Evolutionary conservation across 2,113 vertebrate genomes (phyloP).

Genomic region (Sisor rabdophorus): DNA sequence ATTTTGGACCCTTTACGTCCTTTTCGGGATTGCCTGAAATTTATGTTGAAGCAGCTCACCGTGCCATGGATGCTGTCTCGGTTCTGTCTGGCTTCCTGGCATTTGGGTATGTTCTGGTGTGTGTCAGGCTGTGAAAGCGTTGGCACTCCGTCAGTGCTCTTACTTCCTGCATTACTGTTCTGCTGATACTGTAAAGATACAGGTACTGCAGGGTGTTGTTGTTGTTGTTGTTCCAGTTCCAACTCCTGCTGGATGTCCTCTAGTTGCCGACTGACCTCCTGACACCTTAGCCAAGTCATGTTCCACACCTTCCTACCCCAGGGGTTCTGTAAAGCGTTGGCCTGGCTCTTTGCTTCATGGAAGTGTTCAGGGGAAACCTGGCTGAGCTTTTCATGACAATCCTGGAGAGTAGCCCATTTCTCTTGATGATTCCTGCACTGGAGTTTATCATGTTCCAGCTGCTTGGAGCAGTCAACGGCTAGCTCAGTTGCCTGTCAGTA

Average conservation of each 20-base stretch:
- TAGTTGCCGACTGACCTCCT: slow-evolving; percentile 69
- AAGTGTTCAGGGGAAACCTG: slow-evolving; percentile 74
- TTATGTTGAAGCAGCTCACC: slow-evolving; percentile 35
- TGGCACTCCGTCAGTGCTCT: background rate
- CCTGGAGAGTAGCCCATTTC: slow-evolving; percentile 65
- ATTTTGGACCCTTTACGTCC: slow-evolving; percentile 23
- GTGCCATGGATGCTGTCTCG: slow-evolving; percentile 34
- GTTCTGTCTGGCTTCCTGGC: slow-evolving; percentile 14
- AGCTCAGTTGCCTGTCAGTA: slow-evolving; percentile 48
- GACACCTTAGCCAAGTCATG: slow-evolving; percentile 68
- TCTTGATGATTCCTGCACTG: slow-evolving; percentile 57
- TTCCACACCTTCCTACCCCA: slow-evolving; percentile 72
- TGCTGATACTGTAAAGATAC: background rate
- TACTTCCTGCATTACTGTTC: slow-evolving; percentile 5
- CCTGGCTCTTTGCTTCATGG: slow-evolving; percentile 73
- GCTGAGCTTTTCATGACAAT: slow-evolving; percentile 72
- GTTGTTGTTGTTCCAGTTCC: slow-evolving; percentile 48
- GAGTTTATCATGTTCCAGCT: slow-evolving; percentile 56
- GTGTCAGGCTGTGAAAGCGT: background rate
- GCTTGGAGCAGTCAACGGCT: slow-evolving; percentile 70
- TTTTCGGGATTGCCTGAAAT: slow-evolving; percentile 41
- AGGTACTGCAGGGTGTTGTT: slow-evolving; percentile 13
- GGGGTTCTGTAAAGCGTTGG: slow-evolving; percentile 62
- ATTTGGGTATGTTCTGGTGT: background rate
- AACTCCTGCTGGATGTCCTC: slow-evolving; percentile 65